phyloP scores from a whole-genome alignment of 2,113 vertebrate species.

The Chunga burmeisteri region DNA sequence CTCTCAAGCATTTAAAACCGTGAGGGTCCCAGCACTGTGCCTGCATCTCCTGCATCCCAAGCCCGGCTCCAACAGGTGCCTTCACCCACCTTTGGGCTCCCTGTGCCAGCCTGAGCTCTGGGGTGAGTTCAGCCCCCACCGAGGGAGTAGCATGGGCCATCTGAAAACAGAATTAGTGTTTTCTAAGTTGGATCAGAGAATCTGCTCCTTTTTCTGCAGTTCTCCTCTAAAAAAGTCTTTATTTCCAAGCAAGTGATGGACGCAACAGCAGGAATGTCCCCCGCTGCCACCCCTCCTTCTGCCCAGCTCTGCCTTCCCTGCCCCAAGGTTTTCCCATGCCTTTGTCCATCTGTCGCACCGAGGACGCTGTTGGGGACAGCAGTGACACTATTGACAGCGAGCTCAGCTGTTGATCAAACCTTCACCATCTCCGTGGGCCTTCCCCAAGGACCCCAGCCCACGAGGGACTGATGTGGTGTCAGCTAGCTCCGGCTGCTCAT shows the following conservation, averaged over 20 bases:
- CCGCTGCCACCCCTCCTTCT: background rate
- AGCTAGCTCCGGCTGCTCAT: background rate
- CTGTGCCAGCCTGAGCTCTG: fast-evolving
- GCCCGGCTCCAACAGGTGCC: fast-evolving
- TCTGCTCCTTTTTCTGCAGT: background rate
- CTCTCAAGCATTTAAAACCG: background rate
- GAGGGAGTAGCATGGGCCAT: background rate
- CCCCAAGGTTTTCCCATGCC: background rate
- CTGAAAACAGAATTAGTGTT: background rate
- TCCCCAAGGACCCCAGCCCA: background rate
- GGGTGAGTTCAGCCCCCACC: background rate
- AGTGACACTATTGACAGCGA: background rate
- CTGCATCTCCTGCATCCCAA: background rate
- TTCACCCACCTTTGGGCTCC: background rate
- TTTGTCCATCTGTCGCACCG: background rate
- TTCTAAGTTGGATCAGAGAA: background rate
- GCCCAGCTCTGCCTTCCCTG: background rate
- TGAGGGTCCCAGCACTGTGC: background rate
- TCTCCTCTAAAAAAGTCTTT: background rate
- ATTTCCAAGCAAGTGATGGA: background rate
- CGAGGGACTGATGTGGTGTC: background rate
- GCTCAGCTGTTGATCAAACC: background rate
- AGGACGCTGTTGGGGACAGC: background rate
- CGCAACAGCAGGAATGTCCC: background rate
- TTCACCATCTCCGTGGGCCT: fast-evolving